These are phyloP conservation scores for Paralichthys olivaceus DNA, from an alignment of 2,113 vertebrate genomes.

Conservation along the genomic window DNA sequence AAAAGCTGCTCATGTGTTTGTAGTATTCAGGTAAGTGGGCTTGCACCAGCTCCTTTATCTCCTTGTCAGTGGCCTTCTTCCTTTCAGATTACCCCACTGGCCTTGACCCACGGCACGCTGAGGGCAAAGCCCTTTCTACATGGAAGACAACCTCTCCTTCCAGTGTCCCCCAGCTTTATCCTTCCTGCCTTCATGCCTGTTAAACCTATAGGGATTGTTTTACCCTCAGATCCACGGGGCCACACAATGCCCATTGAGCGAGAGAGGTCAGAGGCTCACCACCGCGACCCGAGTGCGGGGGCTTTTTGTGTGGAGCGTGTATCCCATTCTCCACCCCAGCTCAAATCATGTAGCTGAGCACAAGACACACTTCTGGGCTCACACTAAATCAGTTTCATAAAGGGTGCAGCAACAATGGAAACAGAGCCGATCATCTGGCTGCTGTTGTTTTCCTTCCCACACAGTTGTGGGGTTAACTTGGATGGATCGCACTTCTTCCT, in stretches of 20 bases:
- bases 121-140: conserved; percentile 52
- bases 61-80: conserved; percentile 35
- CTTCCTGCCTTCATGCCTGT: conserved; percentile 68
- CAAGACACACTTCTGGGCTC: conserved; percentile 59
- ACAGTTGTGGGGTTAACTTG: conserved; percentile 27
- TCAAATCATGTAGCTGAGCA: conserved; percentile 50
- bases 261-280: conserved; percentile 68
- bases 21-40: conserved; percentile 38
- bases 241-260: conserved; percentile 73
- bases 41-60: neutral
- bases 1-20: neutral
- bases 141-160: conserved; percentile 44
- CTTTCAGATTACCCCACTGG: conserved; percentile 42
- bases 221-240: conserved; percentile 56
- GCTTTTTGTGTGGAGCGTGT: conserved; percentile 61
- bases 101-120: conserved; percentile 47
- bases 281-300: conserved; percentile 37
- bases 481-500: neutral
- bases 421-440: conserved; percentile 39
- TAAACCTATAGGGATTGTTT: conserved; percentile 73
- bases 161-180: conserved; percentile 52
- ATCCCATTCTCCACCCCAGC: conserved; percentile 66
- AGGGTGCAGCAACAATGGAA: conserved; percentile 38
- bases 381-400: conserved; percentile 60
- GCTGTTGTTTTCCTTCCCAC: conserved; percentile 31